Percentiles rank a stretch among this genome's conserved stretches.
phyloP scores from a whole-genome alignment of 2,888 invertebrate genomes.

The Netelia fuscicornis region DNA sequence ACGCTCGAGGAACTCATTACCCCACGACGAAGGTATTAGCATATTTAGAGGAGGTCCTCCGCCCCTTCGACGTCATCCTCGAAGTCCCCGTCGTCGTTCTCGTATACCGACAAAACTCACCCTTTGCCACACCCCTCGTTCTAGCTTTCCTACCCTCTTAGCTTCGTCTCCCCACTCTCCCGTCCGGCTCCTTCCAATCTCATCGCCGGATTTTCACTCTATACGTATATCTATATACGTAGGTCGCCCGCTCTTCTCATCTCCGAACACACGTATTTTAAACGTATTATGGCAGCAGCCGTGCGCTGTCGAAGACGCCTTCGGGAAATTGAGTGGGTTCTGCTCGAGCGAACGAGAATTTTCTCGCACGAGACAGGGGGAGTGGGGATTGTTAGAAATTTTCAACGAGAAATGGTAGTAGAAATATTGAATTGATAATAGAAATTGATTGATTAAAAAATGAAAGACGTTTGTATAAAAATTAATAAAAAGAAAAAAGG shows the following conservation, averaged over 20 bases:
- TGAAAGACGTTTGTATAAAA: too few relatives aligned
- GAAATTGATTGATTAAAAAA: too few relatives aligned
- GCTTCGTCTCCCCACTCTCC: slow-evolving; percentile 49
- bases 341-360: slow-evolving; percentile 10
- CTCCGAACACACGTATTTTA: slow-evolving; percentile 46
- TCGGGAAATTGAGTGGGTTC: slow-evolving; percentile 49
- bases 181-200: slow-evolving; percentile 47
- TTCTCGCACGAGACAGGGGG: neutral
- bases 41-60: slow-evolving; percentile 82
- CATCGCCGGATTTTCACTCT: slow-evolving; percentile 44
- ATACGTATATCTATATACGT: slow-evolving; percentile 26
- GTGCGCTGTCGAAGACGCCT: slow-evolving; percentile 23
- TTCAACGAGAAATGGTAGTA: neutral
- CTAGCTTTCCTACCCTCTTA: slow-evolving; percentile 62
- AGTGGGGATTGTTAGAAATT: neutral
- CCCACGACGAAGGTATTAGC: slow-evolving; percentile 81
- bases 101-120: slow-evolving; percentile 62
- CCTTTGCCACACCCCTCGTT: slow-evolving; percentile 70
- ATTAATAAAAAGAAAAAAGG: too few relatives aligned
- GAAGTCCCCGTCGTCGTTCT: slow-evolving; percentile 72
- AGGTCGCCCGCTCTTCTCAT: slow-evolving; percentile 28
- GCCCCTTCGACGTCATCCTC: slow-evolving; percentile 65
- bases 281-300: slow-evolving; percentile 51
- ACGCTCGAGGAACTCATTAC: slow-evolving; percentile 83
- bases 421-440: neutral